Evolutionary conservation across 1,140 invertebrate species (phyloP), one percentile per base, ranked within the genome.

Genomic region (Penaeus vannamei): DNA sequence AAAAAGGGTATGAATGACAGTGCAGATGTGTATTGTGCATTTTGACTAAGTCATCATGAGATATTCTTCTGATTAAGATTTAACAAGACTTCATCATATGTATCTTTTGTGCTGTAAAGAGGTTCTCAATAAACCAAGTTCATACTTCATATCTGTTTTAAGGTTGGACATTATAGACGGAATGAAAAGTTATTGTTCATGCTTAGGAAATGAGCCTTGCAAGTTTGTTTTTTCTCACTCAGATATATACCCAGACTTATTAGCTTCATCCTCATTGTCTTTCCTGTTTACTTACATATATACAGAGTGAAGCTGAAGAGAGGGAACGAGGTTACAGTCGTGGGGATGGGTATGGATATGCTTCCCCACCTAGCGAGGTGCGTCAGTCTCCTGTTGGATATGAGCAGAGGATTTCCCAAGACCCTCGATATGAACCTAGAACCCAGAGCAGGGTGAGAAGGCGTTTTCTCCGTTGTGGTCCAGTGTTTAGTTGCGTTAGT

Each of bases 261-360:
- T 22, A 20, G 1, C n/a, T 84, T n/a, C 14, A 82, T 82, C 3
- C 0, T 23, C n/a, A 32, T 12, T 5, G 36, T 61, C 46, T 0
- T 26, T 36, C 69, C 32, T 32, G 32, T 20, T 19, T 76, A 20
- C n/a, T 76, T 32, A 5, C 7, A 29, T 64, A 22, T 84, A n/a
- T 62, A 29, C 32, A 89, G 87, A 79, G 87, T 80, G 87, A 89
- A 7, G 20, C 69, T 76, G 87, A 89, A 22, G 87, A 89, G 59
- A 59, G 87, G 29, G 87, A 89, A 42, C 87, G 87, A 26, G 87
- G 80, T 1, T 89, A 89, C 60, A 89, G 82, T 36, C 82, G 87
- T 22, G 82, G 82, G 10, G 87, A 89, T 66, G 87, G 87, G 12
- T 89, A 89, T 80, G 87, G 87, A 5, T 89, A 89, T 53, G 82